Evolutionary conservation across 1,140 invertebrate species (phyloP).

Genomic region (Drosophila simulans): DNA sequence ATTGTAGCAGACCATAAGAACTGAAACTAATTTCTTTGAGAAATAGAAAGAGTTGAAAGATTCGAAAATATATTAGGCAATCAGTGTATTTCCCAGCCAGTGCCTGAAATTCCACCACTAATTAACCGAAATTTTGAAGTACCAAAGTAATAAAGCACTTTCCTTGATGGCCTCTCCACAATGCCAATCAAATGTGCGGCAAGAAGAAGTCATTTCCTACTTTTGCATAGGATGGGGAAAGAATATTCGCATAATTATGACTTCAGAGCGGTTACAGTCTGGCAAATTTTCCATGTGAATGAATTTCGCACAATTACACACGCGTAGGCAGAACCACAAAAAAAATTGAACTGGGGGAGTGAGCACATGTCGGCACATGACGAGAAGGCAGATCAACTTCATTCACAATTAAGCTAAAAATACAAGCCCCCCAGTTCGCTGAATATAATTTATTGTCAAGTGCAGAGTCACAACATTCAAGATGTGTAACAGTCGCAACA

Average conservation of each 20-base stretch:
- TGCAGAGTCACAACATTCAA: constrained; percentile 71
- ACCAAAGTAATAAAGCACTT: constrained; percentile 13
- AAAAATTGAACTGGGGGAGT: constrained; percentile 14
- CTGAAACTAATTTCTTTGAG: background rate
- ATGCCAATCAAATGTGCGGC: constrained; percentile 38
- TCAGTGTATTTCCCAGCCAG: no score
- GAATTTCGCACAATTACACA: constrained; percentile 76
- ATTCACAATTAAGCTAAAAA: constrained; percentile 82
- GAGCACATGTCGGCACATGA: constrained; percentile 70
- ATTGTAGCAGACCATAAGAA: background rate
- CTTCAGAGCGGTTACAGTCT: constrained; percentile 76
- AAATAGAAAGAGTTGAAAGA: background rate
- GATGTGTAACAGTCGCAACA: constrained; percentile 47
- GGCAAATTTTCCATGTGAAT: constrained; percentile 79
- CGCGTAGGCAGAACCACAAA: constrained; percentile 21
- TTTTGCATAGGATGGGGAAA: constrained; percentile 12
- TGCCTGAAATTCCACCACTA: background rate
- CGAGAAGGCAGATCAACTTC: constrained; percentile 44
- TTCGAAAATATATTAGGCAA: background rate
- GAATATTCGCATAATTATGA: constrained; percentile 72
- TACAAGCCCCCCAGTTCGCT: constrained; percentile 48
- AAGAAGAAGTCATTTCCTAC: constrained; percentile 16
- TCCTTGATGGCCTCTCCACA: constrained; percentile 8
- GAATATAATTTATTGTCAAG: constrained; percentile 79
- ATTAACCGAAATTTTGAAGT: constrained; percentile 8